Evolutionary conservation across 2,888 invertebrate genomes (phyloP).

Genomic region (Gymnoscelis rufifasciata): DNA sequence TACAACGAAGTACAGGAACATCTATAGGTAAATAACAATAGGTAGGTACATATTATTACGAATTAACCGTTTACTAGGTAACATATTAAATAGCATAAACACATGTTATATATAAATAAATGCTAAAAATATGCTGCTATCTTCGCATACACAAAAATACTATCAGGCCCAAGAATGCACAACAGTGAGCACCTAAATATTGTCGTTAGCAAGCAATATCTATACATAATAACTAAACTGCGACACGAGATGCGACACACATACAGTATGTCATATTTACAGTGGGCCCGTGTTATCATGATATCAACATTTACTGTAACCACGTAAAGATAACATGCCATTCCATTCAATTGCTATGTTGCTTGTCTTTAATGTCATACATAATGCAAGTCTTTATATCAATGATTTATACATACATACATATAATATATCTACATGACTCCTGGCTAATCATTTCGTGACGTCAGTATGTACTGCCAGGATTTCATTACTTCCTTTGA

Average conservation of each 20-base stretch:
- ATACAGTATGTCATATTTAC: constrained; percentile 28
- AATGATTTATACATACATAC: too few species aligned
- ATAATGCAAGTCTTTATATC: background rate
- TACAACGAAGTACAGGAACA: too few species aligned
- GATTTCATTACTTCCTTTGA: constrained; percentile 7
- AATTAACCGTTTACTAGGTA: too few species aligned
- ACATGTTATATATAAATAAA: too few species aligned
- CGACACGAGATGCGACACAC: background rate
- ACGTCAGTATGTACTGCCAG: background rate
- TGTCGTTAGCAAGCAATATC: too few species aligned
- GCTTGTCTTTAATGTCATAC: constrained; percentile 5
- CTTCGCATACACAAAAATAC: too few species aligned
- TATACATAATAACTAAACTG: background rate
- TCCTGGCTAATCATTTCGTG: background rate
- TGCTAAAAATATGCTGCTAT: background rate
- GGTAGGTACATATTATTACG: too few species aligned
- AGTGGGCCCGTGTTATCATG: constrained; percentile 29
- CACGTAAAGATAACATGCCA: background rate
- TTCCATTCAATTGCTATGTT: background rate
- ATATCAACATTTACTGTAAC: constrained; percentile 32
- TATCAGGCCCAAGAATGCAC: too few species aligned
- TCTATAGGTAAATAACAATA: too few species aligned
- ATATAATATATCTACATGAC: too few species aligned
- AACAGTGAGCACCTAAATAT: too few species aligned
- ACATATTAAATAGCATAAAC: too few species aligned